phyloP scores from a whole-genome alignment of 2,797 vertebrate genomes.

The Neopelma chrysocephalum region DNA sequence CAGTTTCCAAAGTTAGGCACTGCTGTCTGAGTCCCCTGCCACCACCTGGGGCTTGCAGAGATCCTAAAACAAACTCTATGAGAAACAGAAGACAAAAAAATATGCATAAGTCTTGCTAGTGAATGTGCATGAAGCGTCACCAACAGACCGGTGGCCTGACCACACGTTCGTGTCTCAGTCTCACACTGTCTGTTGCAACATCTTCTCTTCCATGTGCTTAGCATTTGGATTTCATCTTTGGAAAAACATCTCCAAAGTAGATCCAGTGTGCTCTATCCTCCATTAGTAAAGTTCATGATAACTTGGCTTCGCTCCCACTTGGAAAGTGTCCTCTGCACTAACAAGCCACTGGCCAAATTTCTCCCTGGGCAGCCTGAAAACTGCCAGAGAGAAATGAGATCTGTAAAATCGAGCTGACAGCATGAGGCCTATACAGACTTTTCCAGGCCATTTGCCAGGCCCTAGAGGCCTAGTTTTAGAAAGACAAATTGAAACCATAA shows the following conservation, averaged over 20 bases:
- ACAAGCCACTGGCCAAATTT: conserved; percentile 31
- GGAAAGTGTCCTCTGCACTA: conserved; percentile 11
- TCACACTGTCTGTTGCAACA: accelerated
- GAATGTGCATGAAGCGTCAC: neutral
- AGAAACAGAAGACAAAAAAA: neutral
- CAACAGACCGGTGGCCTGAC: neutral
- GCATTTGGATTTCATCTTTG: neutral
- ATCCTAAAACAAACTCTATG: neutral
- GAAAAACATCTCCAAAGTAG: neutral
- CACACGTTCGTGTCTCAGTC: neutral
- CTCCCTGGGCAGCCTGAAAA: conserved; percentile 42
- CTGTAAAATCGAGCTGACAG: conserved; percentile 39
- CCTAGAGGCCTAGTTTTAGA: conserved; percentile 51
- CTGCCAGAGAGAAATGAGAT: conserved; percentile 48
- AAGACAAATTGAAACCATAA: conserved; percentile 51
- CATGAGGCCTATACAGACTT: neutral
- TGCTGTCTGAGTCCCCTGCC: neutral
- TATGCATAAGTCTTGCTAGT: accelerated
- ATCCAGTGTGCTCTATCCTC: neutral
- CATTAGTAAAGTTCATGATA: neutral
- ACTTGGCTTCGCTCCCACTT: neutral
- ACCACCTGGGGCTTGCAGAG: neutral
- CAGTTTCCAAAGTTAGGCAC: accelerated
- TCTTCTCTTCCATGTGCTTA: neutral
- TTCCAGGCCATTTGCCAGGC: conserved; percentile 55